These are phyloP conservation scores for Palaemon carinicauda DNA, from an alignment of 1,140 invertebrate genomes.

Conservation along the genomic window DNA sequence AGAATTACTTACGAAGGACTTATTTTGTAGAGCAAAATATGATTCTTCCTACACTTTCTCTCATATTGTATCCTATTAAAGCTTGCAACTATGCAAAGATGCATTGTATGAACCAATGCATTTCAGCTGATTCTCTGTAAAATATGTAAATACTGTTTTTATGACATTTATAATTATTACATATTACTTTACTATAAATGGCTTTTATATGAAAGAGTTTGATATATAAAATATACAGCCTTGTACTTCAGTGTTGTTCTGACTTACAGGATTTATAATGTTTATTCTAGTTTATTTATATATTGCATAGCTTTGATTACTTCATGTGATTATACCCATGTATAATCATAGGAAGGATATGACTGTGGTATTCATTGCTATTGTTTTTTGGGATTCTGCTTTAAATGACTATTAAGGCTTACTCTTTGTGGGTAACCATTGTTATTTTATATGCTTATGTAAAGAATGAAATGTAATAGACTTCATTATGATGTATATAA, in stretches of 20 bases:
- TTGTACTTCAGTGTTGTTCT: too few relatives aligned
- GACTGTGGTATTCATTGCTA: background rate
- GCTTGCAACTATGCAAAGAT: slow-evolving; percentile 9
- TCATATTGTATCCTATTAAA: slow-evolving; percentile 1
- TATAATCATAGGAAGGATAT: too few relatives aligned
- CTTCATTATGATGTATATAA: slow-evolving; percentile 39
- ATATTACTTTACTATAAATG: slow-evolving; percentile 31
- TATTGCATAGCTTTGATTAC: background rate
- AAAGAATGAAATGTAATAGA: background rate
- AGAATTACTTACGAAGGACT: too few relatives aligned
- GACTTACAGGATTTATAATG: too few relatives aligned
- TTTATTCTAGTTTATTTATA: background rate
- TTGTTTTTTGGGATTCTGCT: slow-evolving; percentile 24
- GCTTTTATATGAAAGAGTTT: background rate
- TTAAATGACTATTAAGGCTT: slow-evolving; percentile 13
- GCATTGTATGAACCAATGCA: background rate
- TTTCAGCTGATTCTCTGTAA: slow-evolving; percentile 28
- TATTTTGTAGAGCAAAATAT: background rate
- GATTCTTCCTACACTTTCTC: background rate
- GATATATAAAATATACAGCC: too few relatives aligned
- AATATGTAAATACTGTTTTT: slow-evolving; percentile 53
- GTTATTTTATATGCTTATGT: slow-evolving; percentile 20
- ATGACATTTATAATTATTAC: slow-evolving; percentile 4
- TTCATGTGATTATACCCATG: too few relatives aligned
- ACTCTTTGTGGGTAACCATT: slow-evolving; percentile 30